phyloP scores from a whole-genome alignment of 2,888 invertebrate species.

The Agrochola circellaris region DNA sequence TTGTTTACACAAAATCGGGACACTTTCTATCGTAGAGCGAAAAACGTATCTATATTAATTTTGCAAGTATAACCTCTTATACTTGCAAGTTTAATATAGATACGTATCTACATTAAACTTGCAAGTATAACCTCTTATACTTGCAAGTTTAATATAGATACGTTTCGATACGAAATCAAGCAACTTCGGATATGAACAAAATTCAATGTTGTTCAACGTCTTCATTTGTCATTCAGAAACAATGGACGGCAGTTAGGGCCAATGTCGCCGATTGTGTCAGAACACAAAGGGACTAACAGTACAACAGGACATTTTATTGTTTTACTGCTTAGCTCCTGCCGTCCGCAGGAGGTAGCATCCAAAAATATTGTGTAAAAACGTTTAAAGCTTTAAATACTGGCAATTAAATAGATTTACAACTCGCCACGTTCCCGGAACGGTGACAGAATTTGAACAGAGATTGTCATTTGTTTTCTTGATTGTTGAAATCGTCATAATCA shows the following conservation, averaged over 20 bases:
- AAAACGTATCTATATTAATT: no score
- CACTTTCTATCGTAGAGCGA: not conserved
- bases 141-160: not conserved
- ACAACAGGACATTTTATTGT: slow-evolving; percentile 86
- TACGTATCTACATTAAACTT: no score
- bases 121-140: no score
- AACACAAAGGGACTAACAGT: slow-evolving; percentile 83
- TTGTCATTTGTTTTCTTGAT: slow-evolving; percentile 70
- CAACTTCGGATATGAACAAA: slow-evolving; percentile 31
- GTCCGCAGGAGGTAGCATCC: slow-evolving; percentile 88
- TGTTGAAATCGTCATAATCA: slow-evolving; percentile 77
- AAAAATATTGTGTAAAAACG: slow-evolving; percentile 81
- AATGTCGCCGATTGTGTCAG: slow-evolving; percentile 80
- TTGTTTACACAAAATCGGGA: not conserved
- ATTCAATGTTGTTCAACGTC: slow-evolving; percentile 77
- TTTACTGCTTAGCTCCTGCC: slow-evolving; percentile 86
- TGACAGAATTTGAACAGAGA: slow-evolving; percentile 69
- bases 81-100: not conserved
- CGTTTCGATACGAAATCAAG: no score
- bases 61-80: no score
- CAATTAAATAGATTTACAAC: slow-evolving; percentile 90
- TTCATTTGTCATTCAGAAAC: slow-evolving; percentile 86
- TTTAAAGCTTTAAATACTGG: slow-evolving; percentile 78
- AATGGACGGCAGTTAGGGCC: slow-evolving; percentile 80
- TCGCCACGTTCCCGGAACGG: slow-evolving; percentile 81